A percentile compares a stretch with the other conserved stretches of the same genome.
Conservation (phyloP, 2,797 vertebrate genomes). For the Martes flavigula region DNA sequence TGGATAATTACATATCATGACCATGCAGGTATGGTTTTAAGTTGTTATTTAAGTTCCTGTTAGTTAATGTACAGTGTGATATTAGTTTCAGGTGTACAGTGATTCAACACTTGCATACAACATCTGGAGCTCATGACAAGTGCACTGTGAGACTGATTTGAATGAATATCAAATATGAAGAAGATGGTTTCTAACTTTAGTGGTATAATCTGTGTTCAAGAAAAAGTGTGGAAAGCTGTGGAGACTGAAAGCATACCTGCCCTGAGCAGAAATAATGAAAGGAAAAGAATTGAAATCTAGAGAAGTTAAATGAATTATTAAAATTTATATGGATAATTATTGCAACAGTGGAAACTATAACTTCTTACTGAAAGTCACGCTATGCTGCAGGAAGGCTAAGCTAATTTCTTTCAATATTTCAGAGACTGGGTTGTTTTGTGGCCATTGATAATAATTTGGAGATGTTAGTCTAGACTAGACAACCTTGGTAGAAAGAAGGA, state of each 20-base stretch:
- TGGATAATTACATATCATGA: too few relatives aligned
- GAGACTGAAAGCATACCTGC: not conserved
- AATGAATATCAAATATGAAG: not conserved
- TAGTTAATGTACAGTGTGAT: not conserved
- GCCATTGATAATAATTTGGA: not conserved
- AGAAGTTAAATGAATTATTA: not conserved
- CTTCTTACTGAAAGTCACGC: not conserved
- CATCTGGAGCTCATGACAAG: not conserved
- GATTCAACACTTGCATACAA: not conserved
- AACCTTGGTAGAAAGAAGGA: not conserved
- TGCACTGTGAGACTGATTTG: not conserved
- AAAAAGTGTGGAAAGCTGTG: not conserved
- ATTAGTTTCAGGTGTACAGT: not conserved
- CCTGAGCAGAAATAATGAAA: not conserved
- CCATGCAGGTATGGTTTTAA: not conserved
- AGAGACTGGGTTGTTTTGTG: not conserved
- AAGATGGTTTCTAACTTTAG: not conserved
- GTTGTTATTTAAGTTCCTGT: not conserved
- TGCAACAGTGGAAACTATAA: not conserved
- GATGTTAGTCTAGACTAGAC: not conserved
- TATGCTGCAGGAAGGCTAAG: not conserved
- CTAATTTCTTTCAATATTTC: not conserved
- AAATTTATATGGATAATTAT: not conserved
- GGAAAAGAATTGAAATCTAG: not conserved
- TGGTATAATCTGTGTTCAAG: conserved; percentile 8